These are phyloP conservation scores for Wasmannia auropunctata DNA, from an alignment of 1,140 invertebrate genomes.

Conservation along the genomic window DNA sequence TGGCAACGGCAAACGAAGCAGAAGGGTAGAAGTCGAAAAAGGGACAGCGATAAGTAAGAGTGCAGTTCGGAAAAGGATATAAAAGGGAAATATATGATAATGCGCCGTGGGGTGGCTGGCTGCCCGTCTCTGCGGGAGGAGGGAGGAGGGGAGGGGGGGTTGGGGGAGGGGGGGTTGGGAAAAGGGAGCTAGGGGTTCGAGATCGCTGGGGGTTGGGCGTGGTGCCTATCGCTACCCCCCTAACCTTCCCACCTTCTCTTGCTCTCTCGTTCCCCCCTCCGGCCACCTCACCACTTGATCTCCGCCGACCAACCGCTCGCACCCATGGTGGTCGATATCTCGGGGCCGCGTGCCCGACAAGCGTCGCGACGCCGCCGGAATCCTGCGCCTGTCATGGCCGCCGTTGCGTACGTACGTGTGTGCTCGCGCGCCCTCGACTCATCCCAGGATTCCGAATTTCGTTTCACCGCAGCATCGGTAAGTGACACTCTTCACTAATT, in stretches of 20 bases:
- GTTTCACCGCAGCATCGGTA: conserved; percentile 26
- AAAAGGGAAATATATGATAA: conserved; percentile 84
- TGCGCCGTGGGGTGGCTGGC: conserved; percentile 75
- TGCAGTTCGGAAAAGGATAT: conserved; percentile 75
- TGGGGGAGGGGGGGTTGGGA: conserved; percentile 77
- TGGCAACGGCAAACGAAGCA: not conserved
- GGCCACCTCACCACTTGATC: not conserved
- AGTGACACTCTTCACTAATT: conserved; percentile 50
- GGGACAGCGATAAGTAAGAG: conserved; percentile 58
- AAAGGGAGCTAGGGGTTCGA: conserved; percentile 73
- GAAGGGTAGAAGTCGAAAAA: conserved; percentile 33
- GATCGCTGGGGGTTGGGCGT: conserved; percentile 83
- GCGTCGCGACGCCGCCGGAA: conserved; percentile 82
- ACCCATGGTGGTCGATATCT: conserved; percentile 83
- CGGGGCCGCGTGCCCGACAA: conserved; percentile 80
- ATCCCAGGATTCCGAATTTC: conserved; percentile 20
- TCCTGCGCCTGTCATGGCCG: conserved; percentile 79
- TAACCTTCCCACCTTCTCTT: conserved; percentile 62
- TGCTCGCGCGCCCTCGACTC: conserved; percentile 45
- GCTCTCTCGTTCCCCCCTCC: conserved; percentile 49
- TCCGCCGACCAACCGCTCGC: conserved; percentile 23
- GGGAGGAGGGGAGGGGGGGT: conserved; percentile 76
- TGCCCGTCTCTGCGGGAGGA: conserved; percentile 64
- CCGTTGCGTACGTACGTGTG: conserved; percentile 68
- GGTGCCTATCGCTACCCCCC: conserved; percentile 76